phyloP scores from a whole-genome alignment of 2,797 vertebrate genomes.

The Gobionotothen gibberifrons region DNA sequence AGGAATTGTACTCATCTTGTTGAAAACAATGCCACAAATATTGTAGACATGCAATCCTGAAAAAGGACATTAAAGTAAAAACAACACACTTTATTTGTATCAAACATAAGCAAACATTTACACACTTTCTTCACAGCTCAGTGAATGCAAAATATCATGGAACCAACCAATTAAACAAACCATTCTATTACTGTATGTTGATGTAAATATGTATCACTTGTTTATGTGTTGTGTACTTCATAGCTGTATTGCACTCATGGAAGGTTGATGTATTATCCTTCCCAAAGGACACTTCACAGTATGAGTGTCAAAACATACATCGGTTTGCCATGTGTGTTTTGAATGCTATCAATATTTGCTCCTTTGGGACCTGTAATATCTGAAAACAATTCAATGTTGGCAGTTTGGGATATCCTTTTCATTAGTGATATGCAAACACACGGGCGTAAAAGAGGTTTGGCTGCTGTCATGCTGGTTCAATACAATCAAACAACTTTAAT shows the following conservation, averaged over 20 bases:
- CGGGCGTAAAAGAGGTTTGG: slow-evolving; percentile 2
- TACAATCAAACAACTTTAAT: slow-evolving; percentile 10
- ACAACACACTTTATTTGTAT: slow-evolving; percentile 62
- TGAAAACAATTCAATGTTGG: background rate
- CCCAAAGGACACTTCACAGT: slow-evolving; percentile 56
- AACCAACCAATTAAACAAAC: slow-evolving; percentile 30
- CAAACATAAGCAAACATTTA: slow-evolving; percentile 37
- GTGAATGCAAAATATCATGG: slow-evolving; percentile 24
- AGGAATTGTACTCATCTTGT: background rate
- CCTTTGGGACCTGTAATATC: slow-evolving; percentile 6
- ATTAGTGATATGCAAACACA: slow-evolving; percentile 32
- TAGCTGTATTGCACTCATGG: background rate
- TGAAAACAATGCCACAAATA: background rate
- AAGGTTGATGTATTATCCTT: slow-evolving; percentile 1
- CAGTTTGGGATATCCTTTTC: slow-evolving; percentile 1
- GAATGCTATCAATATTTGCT: slow-evolving; percentile 22
- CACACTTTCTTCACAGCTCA: slow-evolving; percentile 40
- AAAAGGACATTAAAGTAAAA: slow-evolving; percentile 43
- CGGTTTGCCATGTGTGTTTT: slow-evolving; percentile 31
- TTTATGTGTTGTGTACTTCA: slow-evolving; percentile 17
- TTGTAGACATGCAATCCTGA: background rate
- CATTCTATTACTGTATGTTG: background rate
- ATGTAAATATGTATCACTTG: background rate
- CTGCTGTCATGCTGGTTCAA: background rate
- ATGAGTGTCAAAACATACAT: slow-evolving; percentile 42